These are phyloP conservation scores for Lepidurus packardi DNA, from an alignment of 1,140 invertebrate genomes.

Conservation along the genomic window DNA sequence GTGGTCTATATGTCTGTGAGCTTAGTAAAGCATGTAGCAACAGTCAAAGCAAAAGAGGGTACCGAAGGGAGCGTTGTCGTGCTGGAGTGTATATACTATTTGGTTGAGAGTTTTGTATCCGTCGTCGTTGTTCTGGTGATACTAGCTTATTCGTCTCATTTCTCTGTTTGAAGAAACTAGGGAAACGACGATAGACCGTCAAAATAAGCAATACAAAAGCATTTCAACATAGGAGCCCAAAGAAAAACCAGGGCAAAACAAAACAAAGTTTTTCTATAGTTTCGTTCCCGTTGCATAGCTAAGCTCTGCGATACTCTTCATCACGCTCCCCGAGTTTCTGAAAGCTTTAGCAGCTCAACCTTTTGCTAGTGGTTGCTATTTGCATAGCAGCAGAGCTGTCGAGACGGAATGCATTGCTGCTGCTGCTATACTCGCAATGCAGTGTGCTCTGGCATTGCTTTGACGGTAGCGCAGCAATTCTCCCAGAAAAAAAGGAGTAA, in stretches of 20 bases:
- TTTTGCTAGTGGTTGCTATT: conserved; percentile 2
- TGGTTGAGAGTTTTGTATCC: background rate
- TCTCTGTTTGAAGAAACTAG: background rate
- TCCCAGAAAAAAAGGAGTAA: background rate
- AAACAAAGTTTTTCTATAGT: background rate
- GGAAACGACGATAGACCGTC: background rate
- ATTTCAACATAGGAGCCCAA: background rate
- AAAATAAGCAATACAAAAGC: background rate
- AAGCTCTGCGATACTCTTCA: conserved; percentile 1
- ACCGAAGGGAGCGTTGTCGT: too few relatives aligned
- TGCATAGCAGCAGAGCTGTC: conserved; percentile 17
- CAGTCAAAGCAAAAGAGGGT: too few relatives aligned
- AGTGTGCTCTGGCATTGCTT: background rate
- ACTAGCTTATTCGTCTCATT: conserved; percentile 3
- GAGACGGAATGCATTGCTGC: background rate
- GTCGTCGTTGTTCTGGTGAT: background rate
- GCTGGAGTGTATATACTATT: too few relatives aligned
- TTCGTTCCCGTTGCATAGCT: conserved; percentile 18
- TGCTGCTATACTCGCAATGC: background rate
- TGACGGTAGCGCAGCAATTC: background rate
- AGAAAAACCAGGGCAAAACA: background rate
- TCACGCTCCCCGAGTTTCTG: background rate
- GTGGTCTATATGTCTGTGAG: too few relatives aligned
- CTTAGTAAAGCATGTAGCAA: too few relatives aligned
- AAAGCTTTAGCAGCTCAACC: conserved; percentile 21